Base-by-base conservation (phyloP, 2,113 vertebrate genomes). In the Nibea albiflora region DNA sequence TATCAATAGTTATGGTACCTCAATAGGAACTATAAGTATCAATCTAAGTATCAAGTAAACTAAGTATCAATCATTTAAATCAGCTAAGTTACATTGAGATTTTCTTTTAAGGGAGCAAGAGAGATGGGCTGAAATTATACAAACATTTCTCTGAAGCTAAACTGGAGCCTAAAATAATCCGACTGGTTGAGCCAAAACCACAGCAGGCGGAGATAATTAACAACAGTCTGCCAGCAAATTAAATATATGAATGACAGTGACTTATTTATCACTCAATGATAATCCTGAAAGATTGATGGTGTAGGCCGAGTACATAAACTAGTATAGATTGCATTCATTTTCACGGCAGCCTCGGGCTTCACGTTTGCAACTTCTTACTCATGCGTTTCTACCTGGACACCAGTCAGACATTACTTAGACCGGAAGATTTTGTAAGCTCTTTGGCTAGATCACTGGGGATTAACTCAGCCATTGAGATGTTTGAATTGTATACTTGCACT, bases 401-500 rank as follows among this genome's bases (percentile, higher is more conserved):
- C 77, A 64, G 4, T 64, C 19, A 64, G 35, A 64, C 15, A 76
- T 65, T 72, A 56, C 11, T 63, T 47, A 57, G 31, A 49, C 60
- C 60, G 73, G 35, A 66, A 52, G 35, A 22, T 61, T 61, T 22
- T 71, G 1, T n/a, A 62, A 24, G 31, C 49, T 81, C 5, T 75
- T 72, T 68, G 73, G 67, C 57, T 66, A 6, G 2, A 14, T 3
- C 62, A 42, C 35, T 67, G 61, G 73, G 60, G 63, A 60, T 66
- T 69, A 46, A 62, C 49, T 73, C 57, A 53, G n/a, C 24, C 35
- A 47, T 42, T 39, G 16, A 64, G 2, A 54, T 46, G 5, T 53
- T 64, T 81, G 1, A 47, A 65, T 60, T 73, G 17, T 73, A 60
- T 65, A 85, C 78, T 62, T 80, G 58, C 58, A 57, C 84, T 68